A percentile compares a stretch with the other conserved stretches of the same genome.
Conservation (phyloP, 2,888 invertebrate species). For the Strigamia transsilvanica region DNA sequence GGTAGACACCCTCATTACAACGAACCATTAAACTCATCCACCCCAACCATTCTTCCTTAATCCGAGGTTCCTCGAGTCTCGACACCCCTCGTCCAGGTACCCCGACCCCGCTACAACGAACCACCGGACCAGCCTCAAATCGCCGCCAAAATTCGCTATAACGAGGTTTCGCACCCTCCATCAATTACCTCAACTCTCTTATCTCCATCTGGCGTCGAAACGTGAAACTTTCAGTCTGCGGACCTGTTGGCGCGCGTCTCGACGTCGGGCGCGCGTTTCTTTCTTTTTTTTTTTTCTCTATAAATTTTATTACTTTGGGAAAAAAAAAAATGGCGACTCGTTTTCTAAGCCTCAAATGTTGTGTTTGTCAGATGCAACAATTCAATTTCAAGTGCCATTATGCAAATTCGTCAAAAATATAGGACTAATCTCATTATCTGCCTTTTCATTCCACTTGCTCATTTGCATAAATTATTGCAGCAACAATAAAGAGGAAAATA, state of each 20-base stretch:
- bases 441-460: background rate
- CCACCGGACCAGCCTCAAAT: background rate
- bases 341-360: background rate
- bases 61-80: background rate
- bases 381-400: background rate
- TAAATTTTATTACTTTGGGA: background rate
- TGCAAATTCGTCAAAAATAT: background rate
- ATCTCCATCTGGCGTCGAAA: conserved; percentile 2
- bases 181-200: background rate
- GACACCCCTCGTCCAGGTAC: conserved; percentile 2
- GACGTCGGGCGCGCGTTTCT: background rate
- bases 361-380: background rate
- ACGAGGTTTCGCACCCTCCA: background rate
- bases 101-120: background rate
- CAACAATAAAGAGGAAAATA: no score
- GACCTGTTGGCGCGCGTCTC: conserved; percentile 8
- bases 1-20: background rate
- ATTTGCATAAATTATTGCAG: background rate
- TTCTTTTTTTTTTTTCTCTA: background rate
- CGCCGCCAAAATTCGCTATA: background rate
- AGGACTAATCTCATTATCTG: background rate
- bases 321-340: background rate
- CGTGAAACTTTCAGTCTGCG: background rate
- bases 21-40: background rate
- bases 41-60: background rate